phyloP scores from a whole-genome alignment of 1,140 invertebrate species.

The Physella acuta region DNA sequence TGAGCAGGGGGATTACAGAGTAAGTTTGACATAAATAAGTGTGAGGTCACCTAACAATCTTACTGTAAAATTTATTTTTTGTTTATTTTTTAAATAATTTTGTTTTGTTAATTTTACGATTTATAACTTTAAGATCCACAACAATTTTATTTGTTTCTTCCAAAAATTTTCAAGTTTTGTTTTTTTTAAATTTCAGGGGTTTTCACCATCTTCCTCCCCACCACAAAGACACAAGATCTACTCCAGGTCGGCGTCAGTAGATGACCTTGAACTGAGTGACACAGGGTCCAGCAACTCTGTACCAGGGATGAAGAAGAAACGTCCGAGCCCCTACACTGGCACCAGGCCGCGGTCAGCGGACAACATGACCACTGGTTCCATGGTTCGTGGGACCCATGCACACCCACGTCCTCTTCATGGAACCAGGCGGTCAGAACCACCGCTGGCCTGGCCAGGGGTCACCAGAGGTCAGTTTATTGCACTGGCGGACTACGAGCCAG shows the following conservation, averaged over 20 bases:
- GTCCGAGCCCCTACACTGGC: slow-evolving; percentile 16
- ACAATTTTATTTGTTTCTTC: slow-evolving; percentile 1
- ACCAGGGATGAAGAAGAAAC: background rate
- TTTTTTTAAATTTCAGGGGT: background rate
- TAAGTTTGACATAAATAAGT: too few species aligned
- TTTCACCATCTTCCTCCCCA: background rate
- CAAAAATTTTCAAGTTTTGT: background rate
- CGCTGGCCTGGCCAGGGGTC: background rate
- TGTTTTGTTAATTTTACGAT: too few species aligned
- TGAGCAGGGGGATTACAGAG: too few species aligned
- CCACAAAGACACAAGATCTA: background rate
- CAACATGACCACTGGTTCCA: background rate
- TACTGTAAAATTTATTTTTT: too few species aligned
- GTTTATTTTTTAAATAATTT: too few species aligned
- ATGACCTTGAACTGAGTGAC: slow-evolving; percentile 13
- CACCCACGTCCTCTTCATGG: background rate
- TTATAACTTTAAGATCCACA: too few species aligned
- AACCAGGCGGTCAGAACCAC: background rate
- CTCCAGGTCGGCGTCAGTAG: slow-evolving; percentile 8
- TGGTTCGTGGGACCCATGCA: slow-evolving; percentile 5
- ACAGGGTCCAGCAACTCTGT: background rate
- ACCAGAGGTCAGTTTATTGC: slow-evolving; percentile 32
- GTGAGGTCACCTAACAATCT: too few species aligned
- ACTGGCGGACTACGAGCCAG: slow-evolving; percentile 47
- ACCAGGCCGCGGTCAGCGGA: slow-evolving; percentile 21